Base-by-base conservation (phyloP, 1,140 invertebrate species). In the Drepana arcuata region DNA sequence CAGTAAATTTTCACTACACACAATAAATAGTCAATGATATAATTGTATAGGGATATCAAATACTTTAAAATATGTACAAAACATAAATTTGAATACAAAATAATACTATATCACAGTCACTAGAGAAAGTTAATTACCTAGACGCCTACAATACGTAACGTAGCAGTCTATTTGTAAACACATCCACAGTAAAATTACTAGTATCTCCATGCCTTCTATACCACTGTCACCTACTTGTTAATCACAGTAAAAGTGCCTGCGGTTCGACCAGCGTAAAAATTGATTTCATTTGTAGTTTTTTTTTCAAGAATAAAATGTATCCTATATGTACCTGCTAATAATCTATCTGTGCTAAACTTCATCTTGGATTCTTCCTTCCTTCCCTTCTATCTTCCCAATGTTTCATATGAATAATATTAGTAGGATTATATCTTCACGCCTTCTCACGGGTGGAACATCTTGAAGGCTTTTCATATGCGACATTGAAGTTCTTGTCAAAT, bases 41-140 rank as follows among this genome's bases (percentile, higher is more conserved):
- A 81, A 74, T 77, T 77, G 77, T 81, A 81, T 77, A 81, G 70
- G 62, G 65, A 64, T 81, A 78, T 78, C 72, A 79, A 79, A 79
- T 47, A 70, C 69, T 67, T 57, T 30, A 59, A 78, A 68, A 52
- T 78, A 78, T 81, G 27, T 77, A 77, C 72, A 81, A 79, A 79
- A 77, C 55, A 48, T 68, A 58, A 56, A 65, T 64, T 58, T 48
- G 45, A 71, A 61, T 56, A 61, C 52, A 52, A 70, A 78, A 78
- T 77, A 77, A 81, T 79, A 73, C 70, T 77, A 79, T 81, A 81
- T 81, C 77, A 81, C 77, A 81, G 77, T 73, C 62, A 63, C 77
- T 81, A 79, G 72, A 78, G 53, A 79, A 61, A 78, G 63, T 63
- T 65, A 74, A 35, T n/a, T 63, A 70, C 45, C 60, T 65, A 71